Percentiles rank a stretch among this genome's conserved stretches.
Conservation (phyloP, 2,888 invertebrate species). For the Lamellibrachia columna region DNA sequence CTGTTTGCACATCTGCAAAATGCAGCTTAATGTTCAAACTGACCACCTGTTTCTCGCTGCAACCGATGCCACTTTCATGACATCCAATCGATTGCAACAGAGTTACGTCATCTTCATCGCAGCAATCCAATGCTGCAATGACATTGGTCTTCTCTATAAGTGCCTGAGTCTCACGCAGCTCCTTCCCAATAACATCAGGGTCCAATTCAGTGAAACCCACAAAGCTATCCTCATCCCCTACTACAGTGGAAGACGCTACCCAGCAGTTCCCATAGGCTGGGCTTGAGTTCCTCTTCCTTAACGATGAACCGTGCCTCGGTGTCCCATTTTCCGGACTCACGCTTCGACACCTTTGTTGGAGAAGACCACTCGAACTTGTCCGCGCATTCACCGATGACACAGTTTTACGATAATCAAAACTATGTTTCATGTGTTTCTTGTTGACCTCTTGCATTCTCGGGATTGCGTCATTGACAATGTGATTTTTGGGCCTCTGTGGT, state of each 20-base stretch:
- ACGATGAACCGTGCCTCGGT: background rate
- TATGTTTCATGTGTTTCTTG: background rate
- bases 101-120: background rate
- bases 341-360: background rate
- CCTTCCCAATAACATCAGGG: background rate
- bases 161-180: background rate
- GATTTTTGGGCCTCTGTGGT: background rate
- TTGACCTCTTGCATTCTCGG: background rate
- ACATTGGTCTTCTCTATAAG: background rate
- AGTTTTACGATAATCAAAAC: background rate
- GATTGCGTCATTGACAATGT: background rate
- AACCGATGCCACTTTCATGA: background rate
- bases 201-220: slow-evolving; percentile 1
- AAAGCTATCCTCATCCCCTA: background rate
- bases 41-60: background rate
- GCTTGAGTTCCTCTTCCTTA: background rate
- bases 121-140: background rate
- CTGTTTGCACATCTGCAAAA: background rate
- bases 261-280: background rate
- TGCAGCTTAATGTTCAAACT: background rate
- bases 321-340: background rate
- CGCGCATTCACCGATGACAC: background rate
- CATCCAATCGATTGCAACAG: background rate
- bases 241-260: background rate
- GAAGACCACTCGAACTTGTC: background rate